Conservation (phyloP, 1,140 invertebrate species). For the Hypothenemus hampei region DNA sequence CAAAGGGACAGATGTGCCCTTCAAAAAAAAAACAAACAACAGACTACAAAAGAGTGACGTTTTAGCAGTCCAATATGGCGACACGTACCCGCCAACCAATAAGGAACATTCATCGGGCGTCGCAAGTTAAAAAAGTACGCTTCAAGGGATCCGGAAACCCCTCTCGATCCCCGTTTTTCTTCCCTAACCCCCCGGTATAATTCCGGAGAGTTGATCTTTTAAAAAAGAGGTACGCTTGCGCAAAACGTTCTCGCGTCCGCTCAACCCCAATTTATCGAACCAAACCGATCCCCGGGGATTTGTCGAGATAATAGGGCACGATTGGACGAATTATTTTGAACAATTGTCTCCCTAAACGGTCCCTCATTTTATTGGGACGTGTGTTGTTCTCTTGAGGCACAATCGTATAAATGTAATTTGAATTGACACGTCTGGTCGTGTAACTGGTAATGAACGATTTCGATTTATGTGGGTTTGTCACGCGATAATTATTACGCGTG, state of each 20-base stretch:
- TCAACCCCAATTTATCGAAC: conserved; percentile 11
- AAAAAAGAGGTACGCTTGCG: too few relatives aligned
- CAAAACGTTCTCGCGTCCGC: conserved; percentile 1
- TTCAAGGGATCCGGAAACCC: background rate
- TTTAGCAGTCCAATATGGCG: conserved; percentile 16
- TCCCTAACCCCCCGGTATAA: conserved; percentile 1
- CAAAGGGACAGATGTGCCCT: conserved; percentile 6
- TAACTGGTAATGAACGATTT: too few relatives aligned
- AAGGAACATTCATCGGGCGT: conserved; percentile 10
- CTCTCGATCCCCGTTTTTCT: background rate
- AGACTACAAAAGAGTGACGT: conserved; percentile 12
- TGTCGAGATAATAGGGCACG: conserved; percentile 17
- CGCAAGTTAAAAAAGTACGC: background rate
- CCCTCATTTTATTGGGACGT: conserved; percentile 14
- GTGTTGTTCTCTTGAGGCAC: conserved; percentile 17
- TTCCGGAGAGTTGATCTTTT: conserved; percentile 4
- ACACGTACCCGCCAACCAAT: conserved; percentile 14
- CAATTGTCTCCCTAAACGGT: conserved; percentile 22
- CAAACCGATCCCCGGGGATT: conserved; percentile 5
- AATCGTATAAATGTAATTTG: too few relatives aligned
- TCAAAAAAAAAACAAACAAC: conserved; percentile 6
- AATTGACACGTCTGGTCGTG: too few relatives aligned
- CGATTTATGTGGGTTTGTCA: too few relatives aligned
- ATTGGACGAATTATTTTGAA: conserved; percentile 23
- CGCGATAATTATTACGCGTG: too few relatives aligned